A percentile compares a stretch with the other conserved stretches of the same genome.
Evolutionary conservation across 2,797 vertebrate species (phyloP).

Genomic region (Thamnophis elegans): DNA sequence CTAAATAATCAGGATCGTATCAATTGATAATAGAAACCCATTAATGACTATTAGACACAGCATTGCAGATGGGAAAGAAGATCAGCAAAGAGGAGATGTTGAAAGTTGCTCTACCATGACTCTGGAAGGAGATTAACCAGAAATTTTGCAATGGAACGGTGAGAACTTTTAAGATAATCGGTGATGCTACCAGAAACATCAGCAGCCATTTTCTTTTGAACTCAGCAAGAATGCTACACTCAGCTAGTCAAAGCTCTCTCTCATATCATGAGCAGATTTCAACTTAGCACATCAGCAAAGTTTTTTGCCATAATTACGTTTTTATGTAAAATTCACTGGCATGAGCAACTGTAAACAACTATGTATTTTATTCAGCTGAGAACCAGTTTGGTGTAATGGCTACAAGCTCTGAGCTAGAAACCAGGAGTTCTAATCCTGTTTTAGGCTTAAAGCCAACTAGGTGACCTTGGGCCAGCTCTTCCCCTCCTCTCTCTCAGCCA

Average conservation of each 20-base stretch:
- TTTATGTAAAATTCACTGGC: neutral
- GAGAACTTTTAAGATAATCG: neutral
- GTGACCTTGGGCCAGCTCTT: neutral
- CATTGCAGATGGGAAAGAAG: neutral
- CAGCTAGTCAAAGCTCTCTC: neutral
- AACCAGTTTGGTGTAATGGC: neutral
- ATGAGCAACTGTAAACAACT: neutral
- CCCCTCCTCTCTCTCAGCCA: neutral
- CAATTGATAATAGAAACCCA: neutral
- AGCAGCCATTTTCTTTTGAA: neutral
- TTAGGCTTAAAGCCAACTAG: neutral
- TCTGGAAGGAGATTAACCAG: neutral
- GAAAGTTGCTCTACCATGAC: neutral
- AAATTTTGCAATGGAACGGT: neutral
- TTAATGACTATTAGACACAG: neutral
- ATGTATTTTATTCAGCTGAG: neutral
- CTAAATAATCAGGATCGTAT: accelerated
- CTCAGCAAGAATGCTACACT: neutral
- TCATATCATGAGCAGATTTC: neutral
- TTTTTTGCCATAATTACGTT: neutral
- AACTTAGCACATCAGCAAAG: neutral
- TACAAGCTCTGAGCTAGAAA: neutral
- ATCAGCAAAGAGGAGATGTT: neutral
- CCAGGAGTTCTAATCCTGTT: neutral
- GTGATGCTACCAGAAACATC: neutral